A percentile compares a stretch with the other conserved stretches of the same genome.
These are phyloP conservation scores for Plecotus auritus DNA, from an alignment of 2,113 vertebrate genomes.

Conservation along the genomic window DNA sequence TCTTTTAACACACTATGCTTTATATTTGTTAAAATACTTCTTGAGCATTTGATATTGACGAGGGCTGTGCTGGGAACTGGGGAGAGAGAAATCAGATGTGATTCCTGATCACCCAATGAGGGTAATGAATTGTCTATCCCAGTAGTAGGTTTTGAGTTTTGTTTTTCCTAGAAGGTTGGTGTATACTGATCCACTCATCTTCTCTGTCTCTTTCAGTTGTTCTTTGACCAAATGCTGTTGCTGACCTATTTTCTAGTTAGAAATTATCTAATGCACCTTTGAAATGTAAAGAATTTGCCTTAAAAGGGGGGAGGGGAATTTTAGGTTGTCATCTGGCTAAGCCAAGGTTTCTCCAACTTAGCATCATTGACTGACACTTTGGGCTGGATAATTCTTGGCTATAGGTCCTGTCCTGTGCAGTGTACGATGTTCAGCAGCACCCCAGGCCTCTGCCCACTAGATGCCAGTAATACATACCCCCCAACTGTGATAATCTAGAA, in stretches of 20 bases:
- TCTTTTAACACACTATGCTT: neutral
- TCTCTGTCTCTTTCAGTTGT: neutral
- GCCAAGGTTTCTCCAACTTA: neutral
- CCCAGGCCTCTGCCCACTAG: neutral
- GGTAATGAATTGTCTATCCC: neutral
- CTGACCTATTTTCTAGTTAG: neutral
- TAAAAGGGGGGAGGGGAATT: neutral
- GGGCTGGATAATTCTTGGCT: neutral
- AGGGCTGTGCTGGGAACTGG: neutral
- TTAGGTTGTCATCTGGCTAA: neutral
- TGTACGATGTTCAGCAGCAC: neutral
- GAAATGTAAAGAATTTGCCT: neutral
- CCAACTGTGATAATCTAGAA: neutral
- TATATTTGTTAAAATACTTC: neutral
- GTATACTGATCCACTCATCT: neutral
- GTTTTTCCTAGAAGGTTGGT: neutral
- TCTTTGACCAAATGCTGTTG: neutral
- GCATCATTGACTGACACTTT: neutral
- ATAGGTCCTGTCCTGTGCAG: neutral
- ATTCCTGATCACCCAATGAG: neutral
- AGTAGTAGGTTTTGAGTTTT: neutral
- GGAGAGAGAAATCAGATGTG: neutral
- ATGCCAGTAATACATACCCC: neutral
- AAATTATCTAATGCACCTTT: neutral
- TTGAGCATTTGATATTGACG: neutral